Percentiles rank a stretch among this genome's conserved stretches.
phyloP scores from a whole-genome alignment of 1,140 invertebrate genomes.

The Bombus superbus region DNA sequence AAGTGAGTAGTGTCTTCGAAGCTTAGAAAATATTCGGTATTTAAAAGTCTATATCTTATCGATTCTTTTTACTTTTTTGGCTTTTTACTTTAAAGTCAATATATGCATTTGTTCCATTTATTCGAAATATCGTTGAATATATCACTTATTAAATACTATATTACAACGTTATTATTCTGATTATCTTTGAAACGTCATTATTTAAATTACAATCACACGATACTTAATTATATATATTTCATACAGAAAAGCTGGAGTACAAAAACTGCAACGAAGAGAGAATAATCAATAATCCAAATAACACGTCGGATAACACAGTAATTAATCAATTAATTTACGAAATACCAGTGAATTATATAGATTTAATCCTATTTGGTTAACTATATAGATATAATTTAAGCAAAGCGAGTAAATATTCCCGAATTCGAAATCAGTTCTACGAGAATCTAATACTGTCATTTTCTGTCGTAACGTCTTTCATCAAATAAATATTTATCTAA shows the following conservation, averaged over 20 bases:
- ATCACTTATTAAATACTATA: not conserved
- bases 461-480: not conserved
- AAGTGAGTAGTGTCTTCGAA: no score
- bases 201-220: not conserved
- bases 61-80: not conserved
- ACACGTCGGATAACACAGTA: not conserved
- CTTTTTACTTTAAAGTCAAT: not conserved
- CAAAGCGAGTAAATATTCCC: not conserved
- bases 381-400: not conserved
- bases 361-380: slow-evolving; percentile 7
- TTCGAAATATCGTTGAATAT: not conserved
- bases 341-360: not conserved
- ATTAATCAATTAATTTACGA: slow-evolving; percentile 12
- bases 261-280: not conserved
- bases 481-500: not conserved
- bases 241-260: not conserved
- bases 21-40: no score
- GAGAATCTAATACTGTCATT: not conserved
- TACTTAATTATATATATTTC: not conserved
- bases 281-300: slow-evolving; percentile 11
- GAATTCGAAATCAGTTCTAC: not conserved
- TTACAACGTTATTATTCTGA: not conserved
- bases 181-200: not conserved
- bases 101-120: not conserved
- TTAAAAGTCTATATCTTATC: not conserved